Evolutionary conservation across 1,140 invertebrate genomes (phyloP), one percentile per base, ranked within the genome.

Genomic region (Drosophila nigromelanica): DNA sequence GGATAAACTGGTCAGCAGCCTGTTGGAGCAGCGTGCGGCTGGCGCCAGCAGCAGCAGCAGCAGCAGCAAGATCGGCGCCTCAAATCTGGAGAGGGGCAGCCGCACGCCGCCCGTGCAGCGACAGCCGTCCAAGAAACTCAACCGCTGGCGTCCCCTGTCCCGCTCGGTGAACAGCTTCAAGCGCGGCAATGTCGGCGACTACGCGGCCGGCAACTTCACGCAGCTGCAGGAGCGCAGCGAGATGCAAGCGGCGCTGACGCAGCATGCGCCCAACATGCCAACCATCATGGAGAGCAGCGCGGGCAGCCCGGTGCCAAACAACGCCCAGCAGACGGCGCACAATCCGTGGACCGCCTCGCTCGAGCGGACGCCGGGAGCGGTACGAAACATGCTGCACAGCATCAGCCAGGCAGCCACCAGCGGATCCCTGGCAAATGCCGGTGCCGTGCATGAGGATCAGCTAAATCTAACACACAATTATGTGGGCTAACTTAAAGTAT

Each of bases 201-300:
- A 55, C 1, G 52, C 51, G 4, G 78, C 68, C 0, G 59, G 76
- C 1, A 70, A 69, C 40, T 89, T 89, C 8, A 89, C 85, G 3
- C 83, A 77, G 33, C 52, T 89, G 27, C 71, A 89, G 51, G 83
- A 89, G 37, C 67, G 78, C 2, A 77, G 50, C 5, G 79, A 83
- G 24, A 40, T 69, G 12, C 77, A 74, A 15, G n/a, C 75, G 0
- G 24, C 66, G 1, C 45, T 56, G 35, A 27, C 54, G 1, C 82
- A 75, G 33, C 81, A 73, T 43, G n/a, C 50, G n/a, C 72, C 68
- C 45, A 76, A 82, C n/a, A 91, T 91, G 90, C 90, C 90, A 1
- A 91, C 90, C 5, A 91, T 91, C 27, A 90, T 91, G 90, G 90
- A 91, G 64, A 81, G 83, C 60, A 87, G 73, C 15, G 72, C 71